These are phyloP conservation scores for Sarcophaga carnaria DNA, from an alignment of 2,888 invertebrate species.

Conservation along the genomic window DNA sequence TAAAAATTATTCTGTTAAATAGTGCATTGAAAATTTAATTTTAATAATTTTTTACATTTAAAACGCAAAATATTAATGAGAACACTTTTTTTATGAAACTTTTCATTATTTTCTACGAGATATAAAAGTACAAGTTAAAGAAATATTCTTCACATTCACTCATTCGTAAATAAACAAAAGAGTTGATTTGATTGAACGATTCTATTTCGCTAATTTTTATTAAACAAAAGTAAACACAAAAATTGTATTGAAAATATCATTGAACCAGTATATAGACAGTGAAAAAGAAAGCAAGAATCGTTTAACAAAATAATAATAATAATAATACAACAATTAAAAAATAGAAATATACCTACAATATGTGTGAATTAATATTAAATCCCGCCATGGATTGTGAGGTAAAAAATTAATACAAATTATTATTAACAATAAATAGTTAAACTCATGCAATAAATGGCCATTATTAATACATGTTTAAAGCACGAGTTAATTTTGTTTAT, in stretches of 20 bases:
- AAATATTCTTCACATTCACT: background rate
- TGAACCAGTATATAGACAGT: conserved; percentile 4
- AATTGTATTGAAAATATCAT: background rate
- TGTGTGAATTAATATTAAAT: conserved; percentile 79
- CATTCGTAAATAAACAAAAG: background rate
- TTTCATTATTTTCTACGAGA: background rate
- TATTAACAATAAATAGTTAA: background rate
- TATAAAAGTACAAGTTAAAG: too few species aligned
- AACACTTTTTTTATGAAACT: background rate
- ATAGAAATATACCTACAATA: conserved; percentile 56
- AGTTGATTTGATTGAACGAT: background rate
- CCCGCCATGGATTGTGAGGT: conserved; percentile 77
- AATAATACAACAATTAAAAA: too few species aligned
- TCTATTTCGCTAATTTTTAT: background rate
- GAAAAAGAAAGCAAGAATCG: background rate
- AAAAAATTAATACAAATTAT: conserved; percentile 56
- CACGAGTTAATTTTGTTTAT: conserved; percentile 30
- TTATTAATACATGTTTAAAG: conserved; percentile 11
- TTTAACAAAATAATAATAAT: background rate
- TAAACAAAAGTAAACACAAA: background rate
- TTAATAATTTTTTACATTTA: background rate
- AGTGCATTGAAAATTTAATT: conserved; percentile 15
- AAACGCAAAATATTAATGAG: conserved; percentile 15
- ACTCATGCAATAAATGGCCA: too few species aligned
- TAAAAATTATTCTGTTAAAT: conserved; percentile 8